A percentile compares a stretch with the other conserved stretches of the same genome.
These are phyloP conservation scores for Coptotermes formosanus DNA, from an alignment of 1,140 invertebrate species.

Conservation along the genomic window DNA sequence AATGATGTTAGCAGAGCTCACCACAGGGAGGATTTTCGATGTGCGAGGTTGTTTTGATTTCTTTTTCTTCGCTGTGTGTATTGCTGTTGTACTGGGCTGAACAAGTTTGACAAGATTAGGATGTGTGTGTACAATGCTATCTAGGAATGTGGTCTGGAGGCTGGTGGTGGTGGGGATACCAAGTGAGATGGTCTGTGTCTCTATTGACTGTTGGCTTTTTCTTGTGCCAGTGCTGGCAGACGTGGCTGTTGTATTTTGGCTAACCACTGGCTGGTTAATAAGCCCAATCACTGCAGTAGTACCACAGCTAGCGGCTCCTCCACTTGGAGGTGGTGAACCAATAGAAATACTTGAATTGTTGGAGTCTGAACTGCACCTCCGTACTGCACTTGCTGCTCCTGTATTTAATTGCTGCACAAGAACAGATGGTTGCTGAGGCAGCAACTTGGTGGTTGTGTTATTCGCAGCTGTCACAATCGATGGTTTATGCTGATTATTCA, in stretches of 20 bases:
- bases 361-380: conserved; percentile 21
- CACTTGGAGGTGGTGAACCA: conserved; percentile 21
- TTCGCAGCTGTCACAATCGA: not conserved
- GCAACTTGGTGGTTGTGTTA: not conserved
- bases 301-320: not conserved
- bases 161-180: conserved; percentile 20
- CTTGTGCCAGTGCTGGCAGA: not conserved
- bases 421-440: conserved; percentile 24
- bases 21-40: not conserved
- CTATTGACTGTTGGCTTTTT: conserved; percentile 27
- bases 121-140: conserved; percentile 26
- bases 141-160: conserved; percentile 24
- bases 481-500: conserved; percentile 13
- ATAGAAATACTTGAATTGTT: conserved; percentile 28
- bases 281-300: not conserved
- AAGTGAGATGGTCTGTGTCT: conserved; percentile 27
- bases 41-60: not conserved
- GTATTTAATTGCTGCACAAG: conserved; percentile 26
- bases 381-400: not conserved
- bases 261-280: not conserved
- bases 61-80: not conserved
- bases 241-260: not conserved
- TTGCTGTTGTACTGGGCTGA: not conserved
- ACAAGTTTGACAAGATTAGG: conserved; percentile 23
- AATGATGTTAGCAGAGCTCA: not conserved